These are phyloP conservation scores for Amiota minor DNA, from an alignment of 2,888 invertebrate species.

Conservation along the genomic window DNA sequence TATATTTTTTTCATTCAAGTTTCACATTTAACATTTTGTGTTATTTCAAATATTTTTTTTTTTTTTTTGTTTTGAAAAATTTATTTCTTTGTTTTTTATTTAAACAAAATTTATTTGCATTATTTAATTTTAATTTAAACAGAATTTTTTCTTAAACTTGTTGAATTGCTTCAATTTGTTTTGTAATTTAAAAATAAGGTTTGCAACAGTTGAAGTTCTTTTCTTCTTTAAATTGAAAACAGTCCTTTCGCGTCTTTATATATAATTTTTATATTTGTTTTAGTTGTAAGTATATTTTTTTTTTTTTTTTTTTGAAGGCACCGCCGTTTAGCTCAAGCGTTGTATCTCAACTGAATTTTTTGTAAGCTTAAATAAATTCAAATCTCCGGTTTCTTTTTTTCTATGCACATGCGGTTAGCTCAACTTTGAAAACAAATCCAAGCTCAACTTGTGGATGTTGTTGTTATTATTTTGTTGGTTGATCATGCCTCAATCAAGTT, in stretches of 20 bases:
- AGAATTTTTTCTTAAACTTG: neutral
- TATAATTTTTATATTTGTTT: neutral
- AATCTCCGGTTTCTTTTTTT: neutral
- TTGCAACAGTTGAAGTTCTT: neutral
- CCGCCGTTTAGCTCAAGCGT: constrained; percentile 57
- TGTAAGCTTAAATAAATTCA: neutral
- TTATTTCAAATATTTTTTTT: neutral
- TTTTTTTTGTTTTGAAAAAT: neutral
- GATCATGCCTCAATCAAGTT: constrained; percentile 31
- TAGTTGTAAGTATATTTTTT: neutral
- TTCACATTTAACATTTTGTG: neutral
- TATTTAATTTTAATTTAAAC: too few relatives aligned
- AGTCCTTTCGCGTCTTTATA: constrained; percentile 30
- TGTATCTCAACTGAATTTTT: constrained; percentile 51
- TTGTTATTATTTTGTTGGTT: too few relatives aligned
- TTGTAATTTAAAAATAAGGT: neutral
- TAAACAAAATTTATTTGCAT: too few relatives aligned
- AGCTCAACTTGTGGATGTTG: neutral
- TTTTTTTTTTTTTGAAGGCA: constrained; percentile 39
- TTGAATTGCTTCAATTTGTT: neutral
- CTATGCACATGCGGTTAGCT: neutral
- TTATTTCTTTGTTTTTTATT: neutral
- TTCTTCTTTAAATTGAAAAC: neutral
- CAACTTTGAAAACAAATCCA: neutral
- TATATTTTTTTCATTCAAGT: neutral